A percentile compares a stretch with the other conserved stretches of the same genome.
phyloP scores from a whole-genome alignment of 1,140 invertebrate genomes.

The Drosophila quadrilineata region DNA sequence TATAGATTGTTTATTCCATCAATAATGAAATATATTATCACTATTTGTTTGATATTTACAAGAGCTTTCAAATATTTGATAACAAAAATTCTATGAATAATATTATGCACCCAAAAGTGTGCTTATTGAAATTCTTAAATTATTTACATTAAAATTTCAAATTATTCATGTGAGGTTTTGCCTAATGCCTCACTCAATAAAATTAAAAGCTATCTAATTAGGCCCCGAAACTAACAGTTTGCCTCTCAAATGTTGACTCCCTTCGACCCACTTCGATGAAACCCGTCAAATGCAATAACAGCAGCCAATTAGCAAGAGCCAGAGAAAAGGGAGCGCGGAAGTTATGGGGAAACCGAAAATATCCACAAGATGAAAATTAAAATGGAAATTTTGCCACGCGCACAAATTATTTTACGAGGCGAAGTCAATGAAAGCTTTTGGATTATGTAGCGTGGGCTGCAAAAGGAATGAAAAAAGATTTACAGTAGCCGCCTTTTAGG shows the following conservation, averaged over 20 bases:
- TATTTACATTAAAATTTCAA: constrained; percentile 9
- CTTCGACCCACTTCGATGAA: too few species aligned
- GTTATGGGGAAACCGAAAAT: constrained; percentile 5
- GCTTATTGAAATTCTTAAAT: too few species aligned
- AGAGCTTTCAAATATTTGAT: too few species aligned
- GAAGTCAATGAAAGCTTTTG: constrained; percentile 9
- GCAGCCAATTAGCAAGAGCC: constrained; percentile 35
- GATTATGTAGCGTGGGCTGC: constrained; percentile 32
- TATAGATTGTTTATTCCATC: too few species aligned
- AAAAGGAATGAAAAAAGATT: constrained; percentile 12
- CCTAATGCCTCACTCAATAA: constrained; percentile 22
- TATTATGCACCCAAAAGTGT: too few species aligned
- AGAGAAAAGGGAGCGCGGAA: not conserved
- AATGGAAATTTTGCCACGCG: constrained; percentile 51
- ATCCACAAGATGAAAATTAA: constrained; percentile 42
- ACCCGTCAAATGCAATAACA: constrained; percentile 15
- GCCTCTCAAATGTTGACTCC: not conserved
- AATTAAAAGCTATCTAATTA: constrained; percentile 43
- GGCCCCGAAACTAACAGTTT: constrained; percentile 3
- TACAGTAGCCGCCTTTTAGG: constrained; percentile 24
- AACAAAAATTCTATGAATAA: too few species aligned
- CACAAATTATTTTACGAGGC: constrained; percentile 38
- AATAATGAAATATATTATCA: too few species aligned
- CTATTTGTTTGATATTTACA: too few species aligned
- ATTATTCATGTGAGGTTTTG: constrained; percentile 8